Evolutionary conservation across 2,888 invertebrate species (phyloP), one percentile per base, ranked within the genome.

Genomic region (Drosophila limbata): DNA sequence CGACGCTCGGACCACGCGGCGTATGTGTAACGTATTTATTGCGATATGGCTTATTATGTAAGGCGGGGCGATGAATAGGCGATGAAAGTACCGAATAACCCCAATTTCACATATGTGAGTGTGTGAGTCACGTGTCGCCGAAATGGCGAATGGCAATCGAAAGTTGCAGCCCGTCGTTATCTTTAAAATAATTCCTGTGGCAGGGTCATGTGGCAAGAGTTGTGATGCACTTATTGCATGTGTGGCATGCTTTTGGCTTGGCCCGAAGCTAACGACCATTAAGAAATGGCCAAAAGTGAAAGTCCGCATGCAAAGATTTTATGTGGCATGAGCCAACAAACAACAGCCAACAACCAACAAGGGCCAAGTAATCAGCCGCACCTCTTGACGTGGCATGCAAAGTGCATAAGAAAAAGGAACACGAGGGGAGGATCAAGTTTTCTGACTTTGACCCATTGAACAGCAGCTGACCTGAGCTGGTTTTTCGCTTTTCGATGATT

Each of bases 151-250:
- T 15, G 55, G 42, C 13, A 40, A 75, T 56, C 48, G n/a, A 39
- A 70, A 61, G 50, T 66, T 45, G 66, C 64, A 28, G n/a, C 15
- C 10, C 8, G 50, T 39, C 59, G 60, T 78, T 70, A 77, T 69
- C 73, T 69, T 59, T 57, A 11, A 19, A 59, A 48, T 21, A 25
- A 63, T 37, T 62, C 53, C 10, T 39, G 21, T 19, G 25, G 56
- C 57, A 52, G 63, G 79, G 63, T 56, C 62, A 48, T 61, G 53
- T 21, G 45, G 56, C 44, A 52, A 42, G 33, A 15, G 48, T 19
- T 52, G 69, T 83, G 90, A 90, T 90, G 88, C 90, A 86, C 64
- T 63, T 72, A 62, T 91, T 86, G 89, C 89, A 90, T 90, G 89
- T 57, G 15, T 17, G 28, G 17, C 28, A 44, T 11, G 44, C 3